A percentile compares a stretch with the other conserved stretches of the same genome.
phyloP scores from a whole-genome alignment of 2,113 vertebrate genomes.

The Brienomyrus longianalis region DNA sequence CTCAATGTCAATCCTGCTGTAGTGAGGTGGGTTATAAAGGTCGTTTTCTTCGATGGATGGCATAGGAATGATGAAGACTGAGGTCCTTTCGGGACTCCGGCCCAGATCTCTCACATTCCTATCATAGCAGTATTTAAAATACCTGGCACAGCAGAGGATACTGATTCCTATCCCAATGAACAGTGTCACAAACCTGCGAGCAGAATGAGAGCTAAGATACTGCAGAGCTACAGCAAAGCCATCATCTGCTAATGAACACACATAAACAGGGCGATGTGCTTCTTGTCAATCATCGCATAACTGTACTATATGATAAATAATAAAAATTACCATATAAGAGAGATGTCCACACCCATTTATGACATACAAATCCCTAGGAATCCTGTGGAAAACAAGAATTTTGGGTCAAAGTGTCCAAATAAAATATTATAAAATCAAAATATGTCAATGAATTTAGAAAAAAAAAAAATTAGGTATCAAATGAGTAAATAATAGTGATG shows the following conservation, averaged over 20 bases:
- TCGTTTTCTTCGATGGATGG: not conserved
- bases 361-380: not conserved
- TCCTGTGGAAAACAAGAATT: not conserved
- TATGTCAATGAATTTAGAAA: not conserved
- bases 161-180: not conserved
- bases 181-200: not conserved
- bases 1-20: conserved; percentile 1
- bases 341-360: not conserved
- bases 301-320: not conserved
- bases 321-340: not conserved
- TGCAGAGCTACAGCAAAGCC: not conserved
- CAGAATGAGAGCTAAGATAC: not conserved
- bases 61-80: conserved; percentile 31
- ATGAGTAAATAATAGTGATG: not conserved
- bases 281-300: not conserved
- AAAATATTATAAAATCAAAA: not conserved
- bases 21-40: conserved; percentile 17
- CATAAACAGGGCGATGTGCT: not conserved
- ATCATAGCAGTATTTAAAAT: not conserved
- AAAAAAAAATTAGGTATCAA: not conserved
- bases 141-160: not conserved
- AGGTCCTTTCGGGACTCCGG: not conserved
- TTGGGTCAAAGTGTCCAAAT: not conserved
- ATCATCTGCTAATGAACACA: not conserved
- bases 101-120: not conserved